phyloP scores from a whole-genome alignment of 2,113 vertebrate genomes.

The Phyllostomus discolor region DNA sequence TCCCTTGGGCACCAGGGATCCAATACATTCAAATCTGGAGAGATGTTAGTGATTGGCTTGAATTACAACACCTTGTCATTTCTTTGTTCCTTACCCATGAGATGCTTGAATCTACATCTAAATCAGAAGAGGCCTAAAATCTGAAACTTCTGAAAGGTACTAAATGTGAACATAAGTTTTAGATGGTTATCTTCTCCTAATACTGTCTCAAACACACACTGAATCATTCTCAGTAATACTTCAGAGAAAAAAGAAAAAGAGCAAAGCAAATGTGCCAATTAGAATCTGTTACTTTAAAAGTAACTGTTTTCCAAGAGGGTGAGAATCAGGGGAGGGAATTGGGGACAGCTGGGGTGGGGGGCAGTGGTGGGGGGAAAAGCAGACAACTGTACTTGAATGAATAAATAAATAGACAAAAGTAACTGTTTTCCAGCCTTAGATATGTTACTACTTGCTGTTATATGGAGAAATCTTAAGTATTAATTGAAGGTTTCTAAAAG shows the following conservation, averaged over 20 bases:
- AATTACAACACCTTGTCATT: not conserved
- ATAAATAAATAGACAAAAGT: not conserved
- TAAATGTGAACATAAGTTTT: not conserved
- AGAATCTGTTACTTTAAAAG: not conserved
- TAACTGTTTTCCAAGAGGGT: not conserved
- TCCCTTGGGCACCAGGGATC: not conserved
- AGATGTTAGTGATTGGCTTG: not conserved
- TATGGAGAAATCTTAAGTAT: not conserved
- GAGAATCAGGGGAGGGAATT: no score
- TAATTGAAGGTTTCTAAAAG: not conserved
- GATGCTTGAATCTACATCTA: not conserved
- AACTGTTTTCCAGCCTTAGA: not conserved
- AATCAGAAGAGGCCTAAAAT: not conserved
- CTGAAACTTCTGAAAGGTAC: not conserved
- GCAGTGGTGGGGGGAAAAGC: no score
- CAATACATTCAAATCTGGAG: not conserved
- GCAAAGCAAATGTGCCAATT: not conserved
- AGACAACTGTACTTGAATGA: no score
- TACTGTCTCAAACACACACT: not conserved
- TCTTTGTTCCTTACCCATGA: not conserved
- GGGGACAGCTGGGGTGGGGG: no score
- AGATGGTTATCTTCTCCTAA: not conserved
- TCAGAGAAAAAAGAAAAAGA: not conserved
- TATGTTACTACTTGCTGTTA: not conserved
- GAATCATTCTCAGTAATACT: not conserved